These are phyloP conservation scores for Linnaemya vulpina DNA, from an alignment of 2,888 invertebrate genomes.

Conservation along the genomic window DNA sequence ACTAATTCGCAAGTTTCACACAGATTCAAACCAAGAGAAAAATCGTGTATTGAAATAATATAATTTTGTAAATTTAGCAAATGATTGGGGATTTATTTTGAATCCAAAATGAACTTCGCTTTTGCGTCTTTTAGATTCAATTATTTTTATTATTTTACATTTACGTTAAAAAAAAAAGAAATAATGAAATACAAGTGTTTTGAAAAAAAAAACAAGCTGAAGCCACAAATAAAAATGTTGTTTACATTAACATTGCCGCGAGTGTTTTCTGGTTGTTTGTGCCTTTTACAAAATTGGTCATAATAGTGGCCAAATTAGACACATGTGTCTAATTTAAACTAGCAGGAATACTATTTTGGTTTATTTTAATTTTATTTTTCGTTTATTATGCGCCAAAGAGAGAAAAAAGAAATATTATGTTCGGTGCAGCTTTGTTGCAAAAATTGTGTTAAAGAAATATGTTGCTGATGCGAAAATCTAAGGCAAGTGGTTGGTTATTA, in stretches of 20 bases:
- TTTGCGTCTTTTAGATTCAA: slow-evolving; percentile 61
- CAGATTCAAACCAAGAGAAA: slow-evolving; percentile 2
- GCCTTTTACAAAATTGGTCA: slow-evolving; percentile 58
- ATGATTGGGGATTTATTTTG: slow-evolving; percentile 53
- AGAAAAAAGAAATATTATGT: slow-evolving; percentile 25
- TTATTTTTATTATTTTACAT: slow-evolving; percentile 42
- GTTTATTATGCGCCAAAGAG: neutral
- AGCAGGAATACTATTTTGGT: slow-evolving; percentile 46
- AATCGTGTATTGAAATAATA: neutral
- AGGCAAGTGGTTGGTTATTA: slow-evolving; percentile 71
- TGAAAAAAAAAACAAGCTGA: slow-evolving; percentile 47
- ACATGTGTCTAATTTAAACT: slow-evolving; percentile 68
- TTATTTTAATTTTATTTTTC: slow-evolving; percentile 11
- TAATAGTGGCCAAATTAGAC: slow-evolving; percentile 66
- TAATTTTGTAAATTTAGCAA: slow-evolving; percentile 57
- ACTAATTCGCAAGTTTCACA: slow-evolving; percentile 59
- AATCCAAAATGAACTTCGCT: slow-evolving; percentile 68
- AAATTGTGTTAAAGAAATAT: slow-evolving; percentile 35
- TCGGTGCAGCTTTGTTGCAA: slow-evolving; percentile 47
- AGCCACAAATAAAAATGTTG: slow-evolving; percentile 58
- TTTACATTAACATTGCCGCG: slow-evolving; percentile 61
- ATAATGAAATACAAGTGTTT: slow-evolving; percentile 45
- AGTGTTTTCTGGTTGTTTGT: slow-evolving; percentile 24
- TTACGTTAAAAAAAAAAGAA: slow-evolving; percentile 11
- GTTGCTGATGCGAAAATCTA: slow-evolving; percentile 29